Evolutionary conservation across 2,888 invertebrate species (phyloP), one percentile per base, ranked within the genome.

Genomic region (Parapristionchus giblindavisi): DNA sequence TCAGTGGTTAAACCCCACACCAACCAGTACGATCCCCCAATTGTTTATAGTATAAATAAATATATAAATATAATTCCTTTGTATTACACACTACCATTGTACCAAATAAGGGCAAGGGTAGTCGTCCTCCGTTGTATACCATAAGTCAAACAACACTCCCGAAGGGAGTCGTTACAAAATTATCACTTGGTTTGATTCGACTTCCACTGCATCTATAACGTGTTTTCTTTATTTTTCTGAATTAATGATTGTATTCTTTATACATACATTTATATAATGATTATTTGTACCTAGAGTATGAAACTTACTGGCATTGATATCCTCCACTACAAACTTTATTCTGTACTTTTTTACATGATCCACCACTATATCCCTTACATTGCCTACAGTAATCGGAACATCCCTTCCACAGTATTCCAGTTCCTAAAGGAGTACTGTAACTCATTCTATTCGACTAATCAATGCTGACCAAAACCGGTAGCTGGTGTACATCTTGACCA

Each of bases 291-390:
- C n/a, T n/a, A n/a, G n/a, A n/a, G n/a, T n/a, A 6, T 14, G 24
- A 14, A 51, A 11, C 51, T 51, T 54, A 58, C 58, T 58, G 54
- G 54, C 58, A 60, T 36, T 60, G 60, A 60, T 34, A 60, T 60
- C 60, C 60, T 60, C 60, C 60, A 21, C 60, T 60, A 27, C 60
- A 60, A 8, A n/a, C 21, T 34, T 34, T 60, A 2, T 32, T 34
- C 21, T 60, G 36, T n/a, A 60, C 60, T 17, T 34, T 34, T 14
- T 36, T 36, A 34, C 60, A 56, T 2, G 29, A 14, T 1, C 60
- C 60, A 17, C 34, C 32, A 3, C 34, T n/a, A 6, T 36, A n/a
- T 2, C 60, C 60, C 34, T 34, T 34, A 21, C 60, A 60, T 36
- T 60, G n/a, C n/a, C 60, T 60, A 34, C 60, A 60, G 60, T 60